Conservation (phyloP, 2,888 invertebrate genomes). For the Melolontha melolontha region DNA sequence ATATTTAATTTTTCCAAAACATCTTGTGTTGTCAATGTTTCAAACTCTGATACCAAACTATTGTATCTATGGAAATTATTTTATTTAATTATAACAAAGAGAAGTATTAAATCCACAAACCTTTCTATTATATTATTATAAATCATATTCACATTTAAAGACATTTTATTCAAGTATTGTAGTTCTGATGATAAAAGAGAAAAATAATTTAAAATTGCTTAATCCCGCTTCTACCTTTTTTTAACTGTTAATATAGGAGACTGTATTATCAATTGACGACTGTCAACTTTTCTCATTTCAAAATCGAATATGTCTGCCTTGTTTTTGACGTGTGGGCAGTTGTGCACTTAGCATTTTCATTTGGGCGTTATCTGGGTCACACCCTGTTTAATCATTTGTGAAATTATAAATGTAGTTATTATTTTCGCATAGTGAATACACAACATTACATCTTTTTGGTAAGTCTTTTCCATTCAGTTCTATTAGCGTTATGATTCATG, state of each 20-base stretch:
- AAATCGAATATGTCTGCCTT: constrained; percentile 59
- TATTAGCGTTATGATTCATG: constrained; percentile 23
- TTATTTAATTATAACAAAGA: not conserved
- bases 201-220: no score
- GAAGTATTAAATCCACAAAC: not conserved
- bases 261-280: not conserved
- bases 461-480: constrained; percentile 39
- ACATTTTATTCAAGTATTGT: no score
- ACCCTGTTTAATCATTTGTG: constrained; percentile 51
- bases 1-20: constrained; percentile 9
- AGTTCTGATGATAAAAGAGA: no score
- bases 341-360: constrained; percentile 51
- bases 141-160: not conserved
- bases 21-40: constrained; percentile 8
- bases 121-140: constrained; percentile 16
- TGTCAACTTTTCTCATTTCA: constrained; percentile 46
- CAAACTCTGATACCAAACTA: constrained; percentile 11
- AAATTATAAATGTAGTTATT: constrained; percentile 48
- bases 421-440: constrained; percentile 12
- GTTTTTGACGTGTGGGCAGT: constrained; percentile 61
- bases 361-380: constrained; percentile 57
- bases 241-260: no score
- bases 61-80: constrained; percentile 9
- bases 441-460: constrained; percentile 38
- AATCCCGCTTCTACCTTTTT: no score